These are phyloP conservation scores for Protomyctophum bolini DNA, from an alignment of 2,113 vertebrate species.

Conservation along the genomic window DNA sequence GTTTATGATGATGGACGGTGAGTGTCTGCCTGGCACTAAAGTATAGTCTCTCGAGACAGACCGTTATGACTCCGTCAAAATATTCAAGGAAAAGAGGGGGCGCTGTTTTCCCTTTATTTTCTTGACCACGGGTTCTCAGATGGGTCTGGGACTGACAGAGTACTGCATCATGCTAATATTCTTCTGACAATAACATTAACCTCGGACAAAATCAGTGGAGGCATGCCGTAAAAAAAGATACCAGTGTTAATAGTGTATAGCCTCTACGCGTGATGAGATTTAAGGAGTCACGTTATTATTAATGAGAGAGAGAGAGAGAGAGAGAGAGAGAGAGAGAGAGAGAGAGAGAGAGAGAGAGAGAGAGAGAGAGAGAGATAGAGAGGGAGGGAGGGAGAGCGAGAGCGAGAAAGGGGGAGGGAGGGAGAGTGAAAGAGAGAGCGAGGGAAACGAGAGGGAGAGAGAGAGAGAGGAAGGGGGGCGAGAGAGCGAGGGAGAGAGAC, in stretches of 20 bases:
- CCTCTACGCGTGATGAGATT: slow-evolving; percentile 59
- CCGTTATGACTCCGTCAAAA: too few relatives aligned
- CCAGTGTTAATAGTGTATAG: slow-evolving; percentile 21
- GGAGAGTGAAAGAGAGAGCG: slow-evolving; percentile 35
- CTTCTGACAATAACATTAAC: slow-evolving; percentile 41
- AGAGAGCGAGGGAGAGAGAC: slow-evolving; percentile 28
- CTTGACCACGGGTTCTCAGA: too few relatives aligned
- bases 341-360: slow-evolving; percentile 24
- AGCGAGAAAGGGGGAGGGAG: neutral
- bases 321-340: slow-evolving; percentile 7
- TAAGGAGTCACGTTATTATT: slow-evolving; percentile 61
- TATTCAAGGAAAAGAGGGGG: too few relatives aligned
- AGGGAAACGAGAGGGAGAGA: neutral
- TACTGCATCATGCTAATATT: neutral
- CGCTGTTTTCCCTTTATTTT: too few relatives aligned
- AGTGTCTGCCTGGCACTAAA: neutral
- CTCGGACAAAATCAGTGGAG: slow-evolving; percentile 31
- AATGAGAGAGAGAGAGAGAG: slow-evolving; percentile 8
- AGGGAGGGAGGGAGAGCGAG: slow-evolving; percentile 13
- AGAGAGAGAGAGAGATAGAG: neutral
- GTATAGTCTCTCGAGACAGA: neutral
- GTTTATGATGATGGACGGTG: neutral
- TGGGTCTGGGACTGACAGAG: too few relatives aligned
- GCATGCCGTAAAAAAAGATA: neutral
- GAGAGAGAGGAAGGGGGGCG: too few relatives aligned